Percentiles rank a stretch among this genome's conserved stretches.
Conservation (phyloP, 2,888 invertebrate species). For the Cartodere bifasciata region DNA sequence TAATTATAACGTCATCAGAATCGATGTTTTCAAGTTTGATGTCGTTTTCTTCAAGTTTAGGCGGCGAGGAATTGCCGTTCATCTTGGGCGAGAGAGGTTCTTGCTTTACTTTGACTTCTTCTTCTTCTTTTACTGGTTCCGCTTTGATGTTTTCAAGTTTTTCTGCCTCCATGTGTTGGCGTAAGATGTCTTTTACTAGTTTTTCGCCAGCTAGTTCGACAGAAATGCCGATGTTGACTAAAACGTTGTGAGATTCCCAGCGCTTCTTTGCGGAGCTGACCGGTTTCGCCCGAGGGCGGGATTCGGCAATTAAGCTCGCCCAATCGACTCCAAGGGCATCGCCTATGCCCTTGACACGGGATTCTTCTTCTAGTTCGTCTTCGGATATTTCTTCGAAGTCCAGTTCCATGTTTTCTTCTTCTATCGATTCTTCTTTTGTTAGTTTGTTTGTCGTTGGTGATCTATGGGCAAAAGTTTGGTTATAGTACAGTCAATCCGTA, state of each 20-base stretch:
- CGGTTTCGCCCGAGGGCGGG: conserved; percentile 42
- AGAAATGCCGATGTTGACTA: conserved; percentile 71
- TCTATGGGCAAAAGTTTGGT: no score
- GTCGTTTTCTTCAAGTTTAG: conserved; percentile 2
- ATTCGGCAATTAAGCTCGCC: conserved; percentile 78
- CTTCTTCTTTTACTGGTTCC: conserved; percentile 15
- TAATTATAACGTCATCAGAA: conserved; percentile 19
- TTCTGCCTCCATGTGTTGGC: conserved; percentile 28
- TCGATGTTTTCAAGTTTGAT: conserved; percentile 8
- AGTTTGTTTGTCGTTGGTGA: conserved; percentile 18
- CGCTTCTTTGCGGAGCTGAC: conserved; percentile 52
- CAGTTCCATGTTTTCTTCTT: conserved; percentile 61
- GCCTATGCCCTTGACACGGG: conserved; percentile 60
- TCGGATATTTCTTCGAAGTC: conserved; percentile 87
- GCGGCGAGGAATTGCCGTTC: conserved; percentile 10
- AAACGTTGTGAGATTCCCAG: conserved; percentile 69
- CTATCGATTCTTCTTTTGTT: conserved; percentile 40
- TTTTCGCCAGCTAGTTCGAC: conserved; percentile 61
- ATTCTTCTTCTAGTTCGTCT: conserved; percentile 76
- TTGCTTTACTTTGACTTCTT: conserved; percentile 13
- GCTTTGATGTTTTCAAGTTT: conserved; percentile 20
- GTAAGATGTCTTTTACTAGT: conserved; percentile 38
- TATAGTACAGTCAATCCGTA: no score
- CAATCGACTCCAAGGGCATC: conserved; percentile 94
- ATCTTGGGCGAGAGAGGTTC: conserved; percentile 15